These are phyloP conservation scores for Penaeus indicus DNA, from an alignment of 1,140 invertebrate genomes.

Conservation along the genomic window DNA sequence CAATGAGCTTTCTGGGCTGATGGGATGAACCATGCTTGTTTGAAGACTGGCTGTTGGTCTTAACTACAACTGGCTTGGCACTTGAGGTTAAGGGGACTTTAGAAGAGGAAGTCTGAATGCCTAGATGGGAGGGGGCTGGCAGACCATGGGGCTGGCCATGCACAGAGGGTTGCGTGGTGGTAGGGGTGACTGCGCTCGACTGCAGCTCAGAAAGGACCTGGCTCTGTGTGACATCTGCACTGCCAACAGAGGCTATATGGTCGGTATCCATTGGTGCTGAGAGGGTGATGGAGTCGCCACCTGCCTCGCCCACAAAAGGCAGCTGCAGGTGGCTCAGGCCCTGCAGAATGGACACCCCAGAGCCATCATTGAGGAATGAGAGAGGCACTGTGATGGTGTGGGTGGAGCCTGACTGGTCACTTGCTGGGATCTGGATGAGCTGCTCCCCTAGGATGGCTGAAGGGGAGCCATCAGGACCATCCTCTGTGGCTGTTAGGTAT, in stretches of 20 bases:
- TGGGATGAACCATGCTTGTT: slow-evolving; percentile 27
- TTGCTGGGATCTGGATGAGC: slow-evolving; percentile 60
- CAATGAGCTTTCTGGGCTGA: slow-evolving; percentile 53
- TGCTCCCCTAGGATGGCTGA: slow-evolving; percentile 55
- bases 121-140: not conserved
- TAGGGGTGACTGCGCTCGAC: slow-evolving; percentile 1
- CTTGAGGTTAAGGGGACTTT: not conserved
- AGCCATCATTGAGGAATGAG: slow-evolving; percentile 56
- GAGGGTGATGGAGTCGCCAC: slow-evolving; percentile 43
- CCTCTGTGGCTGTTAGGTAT: slow-evolving; percentile 44
- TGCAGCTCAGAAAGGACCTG: slow-evolving; percentile 49
- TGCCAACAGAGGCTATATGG: slow-evolving; percentile 19
- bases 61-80: slow-evolving; percentile 36
- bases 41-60: slow-evolving; percentile 17
- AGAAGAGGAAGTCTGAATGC: not conserved
- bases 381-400: slow-evolving; percentile 60
- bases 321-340: slow-evolving; percentile 55
- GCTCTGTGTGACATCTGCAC: slow-evolving; percentile 32
- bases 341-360: slow-evolving; percentile 58
- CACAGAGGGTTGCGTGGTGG: not conserved
- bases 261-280: slow-evolving; percentile 40
- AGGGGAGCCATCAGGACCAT: slow-evolving; percentile 11
- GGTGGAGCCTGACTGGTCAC: slow-evolving; percentile 47
- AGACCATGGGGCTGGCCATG: not conserved
- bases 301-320: slow-evolving; percentile 43